A percentile compares a stretch with the other conserved stretches of the same genome.
Conservation (phyloP, 2,113 vertebrate species). For the Gnathonemus echidnorhynchus region DNA sequence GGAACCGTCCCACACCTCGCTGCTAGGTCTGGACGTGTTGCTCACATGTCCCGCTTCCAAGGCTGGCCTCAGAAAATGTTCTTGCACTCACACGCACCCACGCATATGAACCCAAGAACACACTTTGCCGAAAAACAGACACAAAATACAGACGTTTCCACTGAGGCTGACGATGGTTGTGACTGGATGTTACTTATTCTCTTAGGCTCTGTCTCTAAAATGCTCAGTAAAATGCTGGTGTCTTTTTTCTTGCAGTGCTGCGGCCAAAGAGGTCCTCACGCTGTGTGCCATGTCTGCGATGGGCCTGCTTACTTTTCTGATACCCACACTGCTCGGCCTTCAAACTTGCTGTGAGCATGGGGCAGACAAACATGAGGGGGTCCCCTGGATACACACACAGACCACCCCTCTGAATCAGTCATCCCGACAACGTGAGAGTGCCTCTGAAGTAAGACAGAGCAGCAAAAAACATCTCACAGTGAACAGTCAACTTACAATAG, state of each 20-base stretch:
- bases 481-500: background rate
- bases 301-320: conserved; percentile 55
- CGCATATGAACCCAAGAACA: background rate
- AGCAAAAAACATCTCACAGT: background rate
- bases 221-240: conserved; percentile 16
- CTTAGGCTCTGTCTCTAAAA: background rate
- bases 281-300: conserved; percentile 29
- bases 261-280: conserved; percentile 44
- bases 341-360: conserved; percentile 46
- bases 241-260: conserved; percentile 43
- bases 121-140: background rate
- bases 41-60: background rate
- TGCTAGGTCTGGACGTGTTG: background rate
- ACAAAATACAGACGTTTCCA: background rate
- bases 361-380: background rate
- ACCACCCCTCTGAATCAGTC: background rate
- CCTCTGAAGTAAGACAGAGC: background rate
- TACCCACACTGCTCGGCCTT: conserved; percentile 47
- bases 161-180: too few relatives aligned
- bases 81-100: background rate
- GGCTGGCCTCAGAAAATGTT: background rate
- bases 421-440: background rate
- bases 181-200: background rate
- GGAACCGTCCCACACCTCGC: background rate
- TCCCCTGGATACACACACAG: background rate